phyloP scores from a whole-genome alignment of 2,113 vertebrate genomes.

The Neotoma lepida region DNA sequence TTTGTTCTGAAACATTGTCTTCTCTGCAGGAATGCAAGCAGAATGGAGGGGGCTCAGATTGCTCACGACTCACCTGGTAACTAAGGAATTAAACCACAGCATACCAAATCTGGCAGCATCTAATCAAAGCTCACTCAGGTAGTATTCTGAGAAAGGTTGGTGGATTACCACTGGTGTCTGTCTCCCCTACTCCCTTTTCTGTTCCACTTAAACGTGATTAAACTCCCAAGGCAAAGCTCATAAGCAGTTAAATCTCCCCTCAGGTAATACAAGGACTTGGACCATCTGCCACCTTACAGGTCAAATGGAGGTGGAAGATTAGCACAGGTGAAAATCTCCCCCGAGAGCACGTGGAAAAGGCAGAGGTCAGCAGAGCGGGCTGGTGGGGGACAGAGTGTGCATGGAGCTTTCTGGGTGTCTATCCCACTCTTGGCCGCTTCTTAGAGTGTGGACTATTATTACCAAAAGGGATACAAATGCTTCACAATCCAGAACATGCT shows the following conservation, averaged over 20 bases:
- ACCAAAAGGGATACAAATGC: background rate
- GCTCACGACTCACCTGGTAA: background rate
- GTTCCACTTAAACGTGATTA: slow-evolving; percentile 48
- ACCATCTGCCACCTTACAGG: slow-evolving; percentile 64
- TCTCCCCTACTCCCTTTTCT: background rate
- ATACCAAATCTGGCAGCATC: background rate
- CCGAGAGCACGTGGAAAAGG: background rate
- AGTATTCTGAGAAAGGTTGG: slow-evolving; percentile 28
- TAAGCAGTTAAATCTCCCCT: slow-evolving; percentile 45
- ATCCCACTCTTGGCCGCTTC: slow-evolving; percentile 54
- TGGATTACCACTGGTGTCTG: slow-evolving; percentile 22
- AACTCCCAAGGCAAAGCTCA: slow-evolving; percentile 27
- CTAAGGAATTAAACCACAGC: slow-evolving; percentile 30
- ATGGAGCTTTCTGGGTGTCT: background rate
- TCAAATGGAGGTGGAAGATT: slow-evolving; percentile 38
- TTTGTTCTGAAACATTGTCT: slow-evolving; percentile 26
- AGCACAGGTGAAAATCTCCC: slow-evolving; percentile 53
- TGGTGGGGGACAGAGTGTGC: background rate
- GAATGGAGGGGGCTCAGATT: background rate
- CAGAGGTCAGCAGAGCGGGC: background rate
- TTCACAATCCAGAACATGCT: background rate
- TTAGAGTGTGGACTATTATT: background rate
- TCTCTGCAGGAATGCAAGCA: background rate
- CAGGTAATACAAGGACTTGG: slow-evolving; percentile 57
- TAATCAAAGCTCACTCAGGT: background rate